Conservation (phyloP, 2,797 vertebrate species). For the Phylloscopus collybita region DNA sequence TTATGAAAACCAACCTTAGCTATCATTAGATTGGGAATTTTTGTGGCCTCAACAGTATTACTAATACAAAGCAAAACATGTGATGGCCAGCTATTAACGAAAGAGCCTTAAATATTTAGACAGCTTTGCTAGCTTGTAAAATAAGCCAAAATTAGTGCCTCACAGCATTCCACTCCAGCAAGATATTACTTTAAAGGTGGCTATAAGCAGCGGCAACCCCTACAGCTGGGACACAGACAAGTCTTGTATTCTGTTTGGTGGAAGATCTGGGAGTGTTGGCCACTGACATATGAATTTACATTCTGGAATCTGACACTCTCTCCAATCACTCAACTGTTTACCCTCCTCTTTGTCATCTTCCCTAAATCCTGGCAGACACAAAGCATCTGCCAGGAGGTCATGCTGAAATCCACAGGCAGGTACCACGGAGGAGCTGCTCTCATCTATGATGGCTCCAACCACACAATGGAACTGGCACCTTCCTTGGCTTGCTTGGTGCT, state of each 20-base stretch:
- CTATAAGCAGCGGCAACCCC: not conserved
- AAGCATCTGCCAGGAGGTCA: not conserved
- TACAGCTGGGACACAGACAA: not conserved
- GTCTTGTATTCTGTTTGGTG: not conserved
- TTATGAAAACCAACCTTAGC: not conserved
- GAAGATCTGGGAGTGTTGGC: not conserved
- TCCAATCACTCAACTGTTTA: conserved; percentile 14
- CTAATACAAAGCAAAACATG: conserved; percentile 41
- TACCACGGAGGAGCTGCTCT: not conserved
- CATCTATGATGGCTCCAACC: not conserved
- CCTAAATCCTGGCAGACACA: not conserved
- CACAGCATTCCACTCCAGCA: not conserved
- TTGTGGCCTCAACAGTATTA: not conserved
- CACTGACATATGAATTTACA: not conserved
- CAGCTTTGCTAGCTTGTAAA: conserved; percentile 36
- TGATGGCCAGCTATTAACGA: not conserved
- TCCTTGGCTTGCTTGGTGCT: not conserved
- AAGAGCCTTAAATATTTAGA: conserved; percentile 42
- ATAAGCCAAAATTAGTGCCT: conserved; percentile 3
- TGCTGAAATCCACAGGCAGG: not conserved
- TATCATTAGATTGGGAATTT: not conserved
- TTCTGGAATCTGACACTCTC: not conserved
- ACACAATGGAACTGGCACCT: not conserved
- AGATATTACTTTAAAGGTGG: not conserved
- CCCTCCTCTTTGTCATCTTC: not conserved